These are phyloP conservation scores for Magallana angulata DNA, from an alignment of 1,140 invertebrate species.

Conservation along the genomic window DNA sequence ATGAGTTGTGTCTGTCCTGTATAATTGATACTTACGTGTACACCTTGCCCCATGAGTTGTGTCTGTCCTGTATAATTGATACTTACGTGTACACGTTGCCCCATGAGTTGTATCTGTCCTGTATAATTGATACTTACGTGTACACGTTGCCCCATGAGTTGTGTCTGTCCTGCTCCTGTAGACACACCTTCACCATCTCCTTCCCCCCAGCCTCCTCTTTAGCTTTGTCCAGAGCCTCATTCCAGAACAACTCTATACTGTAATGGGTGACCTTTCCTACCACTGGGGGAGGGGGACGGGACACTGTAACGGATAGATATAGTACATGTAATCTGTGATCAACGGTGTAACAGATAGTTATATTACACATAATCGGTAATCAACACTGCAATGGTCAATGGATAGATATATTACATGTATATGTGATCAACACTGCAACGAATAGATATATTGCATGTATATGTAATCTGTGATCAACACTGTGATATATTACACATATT, in stretches of 20 bases:
- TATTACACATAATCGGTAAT: too few species aligned
- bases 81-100: slow-evolving; percentile 67
- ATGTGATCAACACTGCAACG: too few species aligned
- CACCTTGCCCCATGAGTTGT: too few species aligned
- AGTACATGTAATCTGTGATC: too few species aligned
- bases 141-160: slow-evolving; percentile 68
- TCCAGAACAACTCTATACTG: slow-evolving; percentile 74
- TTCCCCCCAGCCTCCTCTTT: slow-evolving; percentile 41
- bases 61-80: too few species aligned
- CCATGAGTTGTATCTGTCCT: slow-evolving; percentile 62
- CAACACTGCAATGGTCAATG: too few species aligned
- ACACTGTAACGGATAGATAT: slow-evolving; percentile 23
- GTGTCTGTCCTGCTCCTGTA: slow-evolving; percentile 64
- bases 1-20: slow-evolving; percentile 44
- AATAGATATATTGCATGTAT: too few species aligned
- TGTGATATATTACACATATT: too few species aligned
- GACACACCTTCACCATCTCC: slow-evolving; percentile 59
- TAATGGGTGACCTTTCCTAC: slow-evolving; percentile 75
- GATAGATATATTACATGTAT: too few species aligned
- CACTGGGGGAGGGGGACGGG: slow-evolving; percentile 71
- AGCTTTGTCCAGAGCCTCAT: slow-evolving; percentile 62
- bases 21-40: too few species aligned
- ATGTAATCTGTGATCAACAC: too few species aligned
- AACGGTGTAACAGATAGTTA: too few species aligned
- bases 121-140: slow-evolving; percentile 63